A percentile compares a stretch with the other conserved stretches of the same genome.
Evolutionary conservation across 2,113 vertebrate species (phyloP).

Genomic region (Alethe castanea): DNA sequence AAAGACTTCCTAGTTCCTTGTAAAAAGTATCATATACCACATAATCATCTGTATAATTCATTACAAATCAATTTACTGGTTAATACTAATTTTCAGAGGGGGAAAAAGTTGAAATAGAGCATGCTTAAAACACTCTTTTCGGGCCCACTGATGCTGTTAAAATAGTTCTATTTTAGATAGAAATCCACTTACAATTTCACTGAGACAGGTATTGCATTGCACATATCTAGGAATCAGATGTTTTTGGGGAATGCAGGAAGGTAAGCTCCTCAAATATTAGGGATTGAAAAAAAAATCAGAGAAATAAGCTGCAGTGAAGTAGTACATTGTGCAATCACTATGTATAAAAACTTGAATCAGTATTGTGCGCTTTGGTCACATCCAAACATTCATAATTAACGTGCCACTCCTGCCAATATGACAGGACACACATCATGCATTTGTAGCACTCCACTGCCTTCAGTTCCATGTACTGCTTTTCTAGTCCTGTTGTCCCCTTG

Average conservation of each 20-base stretch:
- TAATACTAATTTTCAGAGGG: not conserved
- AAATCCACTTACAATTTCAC: not conserved
- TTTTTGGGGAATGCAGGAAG: not conserved
- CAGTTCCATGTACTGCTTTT: not conserved
- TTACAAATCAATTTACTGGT: not conserved
- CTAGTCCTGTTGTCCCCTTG: not conserved
- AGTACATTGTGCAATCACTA: not conserved
- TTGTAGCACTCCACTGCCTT: not conserved
- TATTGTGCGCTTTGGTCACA: not conserved
- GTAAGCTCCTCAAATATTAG: not conserved
- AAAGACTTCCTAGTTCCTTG: not conserved
- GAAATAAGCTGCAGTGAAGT: not conserved
- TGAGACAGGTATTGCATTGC: not conserved
- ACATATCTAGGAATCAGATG: not conserved
- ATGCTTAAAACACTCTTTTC: not conserved
- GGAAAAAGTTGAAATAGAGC: not conserved
- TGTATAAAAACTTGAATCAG: accelerated
- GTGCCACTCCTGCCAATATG: not conserved
- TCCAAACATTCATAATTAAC: not conserved
- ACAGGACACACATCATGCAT: not conserved
- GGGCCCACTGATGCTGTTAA: not conserved
- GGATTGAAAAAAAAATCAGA: not conserved
- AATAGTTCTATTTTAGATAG: not conserved
- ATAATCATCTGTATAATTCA: not conserved
- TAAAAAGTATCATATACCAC: not conserved